Conservation (phyloP, 1,140 invertebrate species). For the Brachionus koreanus region DNA sequence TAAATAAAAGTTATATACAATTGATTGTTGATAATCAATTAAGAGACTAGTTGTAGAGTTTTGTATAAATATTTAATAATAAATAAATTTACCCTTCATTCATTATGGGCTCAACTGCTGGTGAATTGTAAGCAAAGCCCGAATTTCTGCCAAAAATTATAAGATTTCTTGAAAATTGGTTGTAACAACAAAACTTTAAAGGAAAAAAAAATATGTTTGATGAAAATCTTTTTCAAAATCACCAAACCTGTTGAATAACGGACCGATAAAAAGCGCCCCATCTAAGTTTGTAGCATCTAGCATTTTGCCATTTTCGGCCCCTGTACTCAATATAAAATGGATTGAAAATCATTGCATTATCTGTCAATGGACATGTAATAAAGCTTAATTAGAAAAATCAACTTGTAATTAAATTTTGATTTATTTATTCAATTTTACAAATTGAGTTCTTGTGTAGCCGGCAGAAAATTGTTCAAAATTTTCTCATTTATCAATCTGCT, state of each 20-base stretch:
- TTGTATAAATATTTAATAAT: not conserved
- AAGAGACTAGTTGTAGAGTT: no score
- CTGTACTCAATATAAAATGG: not conserved
- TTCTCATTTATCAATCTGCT: not conserved
- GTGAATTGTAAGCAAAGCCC: conserved; percentile 31
- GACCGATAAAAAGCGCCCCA: not conserved
- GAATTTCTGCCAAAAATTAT: not conserved
- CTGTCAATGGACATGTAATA: not conserved
- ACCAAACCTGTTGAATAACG: not conserved
- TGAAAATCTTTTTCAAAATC: not conserved
- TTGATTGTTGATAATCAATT: no score
- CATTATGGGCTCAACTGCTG: not conserved
- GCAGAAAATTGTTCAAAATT: no score
- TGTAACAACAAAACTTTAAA: conserved; percentile 14
- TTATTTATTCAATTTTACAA: not conserved
- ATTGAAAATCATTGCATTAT: not conserved
- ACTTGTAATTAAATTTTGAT: no score
- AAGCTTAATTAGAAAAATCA: not conserved
- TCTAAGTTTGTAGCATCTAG: not conserved
- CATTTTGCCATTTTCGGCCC: conserved; percentile 16
- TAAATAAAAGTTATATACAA: no score
- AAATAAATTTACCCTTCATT: not conserved
- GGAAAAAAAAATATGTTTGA: not conserved
- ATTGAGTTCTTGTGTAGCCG: not conserved
- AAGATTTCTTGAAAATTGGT: not conserved